Conservation (phyloP, 1,140 invertebrate genomes). For the Reticulitermes speratus region DNA sequence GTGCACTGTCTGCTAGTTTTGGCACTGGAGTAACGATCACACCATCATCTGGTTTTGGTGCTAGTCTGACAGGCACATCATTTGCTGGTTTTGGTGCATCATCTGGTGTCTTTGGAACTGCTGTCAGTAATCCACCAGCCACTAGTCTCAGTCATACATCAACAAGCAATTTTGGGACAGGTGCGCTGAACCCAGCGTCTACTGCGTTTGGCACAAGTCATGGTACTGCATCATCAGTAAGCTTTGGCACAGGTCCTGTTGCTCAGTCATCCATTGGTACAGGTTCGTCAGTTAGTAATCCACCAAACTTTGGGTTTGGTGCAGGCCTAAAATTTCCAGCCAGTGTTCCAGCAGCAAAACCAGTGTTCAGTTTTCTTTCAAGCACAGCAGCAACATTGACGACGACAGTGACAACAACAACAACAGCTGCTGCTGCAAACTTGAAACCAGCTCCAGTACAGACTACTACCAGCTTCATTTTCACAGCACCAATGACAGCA, state of each 20-base stretch:
- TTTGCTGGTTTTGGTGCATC: constrained; percentile 20
- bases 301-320: background rate
- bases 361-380: background rate
- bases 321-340: background rate
- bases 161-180: background rate
- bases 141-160: too few species aligned
- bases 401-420: background rate
- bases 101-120: too few species aligned
- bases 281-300: background rate
- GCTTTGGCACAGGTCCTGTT: too few species aligned
- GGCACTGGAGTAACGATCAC: too few species aligned
- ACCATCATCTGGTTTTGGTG: background rate
- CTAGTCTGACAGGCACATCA: background rate
- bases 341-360: background rate
- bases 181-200: background rate
- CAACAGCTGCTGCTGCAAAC: background rate
- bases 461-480: background rate
- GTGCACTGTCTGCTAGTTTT: too few species aligned
- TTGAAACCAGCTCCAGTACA: background rate
- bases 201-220: constrained; percentile 20
- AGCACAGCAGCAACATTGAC: background rate
- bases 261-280: too few species aligned
- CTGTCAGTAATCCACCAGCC: too few species aligned
- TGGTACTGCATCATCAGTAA: too few species aligned
- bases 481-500: too few species aligned